These are phyloP conservation scores for Vannuccia rotundouncinata DNA, from an alignment of 2,888 invertebrate genomes.

Conservation along the genomic window DNA sequence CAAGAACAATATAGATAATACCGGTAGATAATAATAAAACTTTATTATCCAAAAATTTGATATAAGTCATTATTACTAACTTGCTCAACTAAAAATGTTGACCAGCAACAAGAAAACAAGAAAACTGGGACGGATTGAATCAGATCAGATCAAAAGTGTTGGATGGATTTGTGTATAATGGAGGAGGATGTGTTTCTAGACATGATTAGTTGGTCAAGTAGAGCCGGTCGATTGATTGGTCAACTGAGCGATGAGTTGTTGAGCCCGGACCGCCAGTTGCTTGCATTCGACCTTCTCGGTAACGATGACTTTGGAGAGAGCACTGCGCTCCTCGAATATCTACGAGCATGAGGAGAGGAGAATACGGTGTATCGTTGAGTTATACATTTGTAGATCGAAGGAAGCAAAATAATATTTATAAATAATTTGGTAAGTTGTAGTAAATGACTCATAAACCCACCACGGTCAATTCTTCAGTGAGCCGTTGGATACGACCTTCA, in stretches of 20 bases:
- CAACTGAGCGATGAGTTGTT: background rate
- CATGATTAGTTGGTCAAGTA: background rate
- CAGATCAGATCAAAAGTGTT: background rate
- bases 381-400: too few species aligned
- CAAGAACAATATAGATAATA: too few species aligned
- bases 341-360: background rate
- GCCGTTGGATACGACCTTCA: background rate
- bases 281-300: background rate
- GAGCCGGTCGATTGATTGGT: background rate
- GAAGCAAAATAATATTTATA: too few species aligned
- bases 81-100: too few species aligned
- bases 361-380: too few species aligned
- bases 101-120: conserved; percentile 5
- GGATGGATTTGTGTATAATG: background rate
- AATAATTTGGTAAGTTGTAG: too few species aligned
- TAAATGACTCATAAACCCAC: background rate
- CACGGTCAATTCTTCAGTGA: background rate
- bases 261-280: background rate
- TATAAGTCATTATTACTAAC: too few species aligned
- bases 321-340: background rate
- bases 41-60: too few species aligned
- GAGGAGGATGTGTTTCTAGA: background rate
- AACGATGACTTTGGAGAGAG: background rate
- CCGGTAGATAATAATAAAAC: too few species aligned
- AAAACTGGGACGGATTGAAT: background rate